Percentiles rank a stretch among this genome's conserved stretches.
Conservation (phyloP, 2,888 invertebrate genomes). For the Venustoraphidia nigricollis region DNA sequence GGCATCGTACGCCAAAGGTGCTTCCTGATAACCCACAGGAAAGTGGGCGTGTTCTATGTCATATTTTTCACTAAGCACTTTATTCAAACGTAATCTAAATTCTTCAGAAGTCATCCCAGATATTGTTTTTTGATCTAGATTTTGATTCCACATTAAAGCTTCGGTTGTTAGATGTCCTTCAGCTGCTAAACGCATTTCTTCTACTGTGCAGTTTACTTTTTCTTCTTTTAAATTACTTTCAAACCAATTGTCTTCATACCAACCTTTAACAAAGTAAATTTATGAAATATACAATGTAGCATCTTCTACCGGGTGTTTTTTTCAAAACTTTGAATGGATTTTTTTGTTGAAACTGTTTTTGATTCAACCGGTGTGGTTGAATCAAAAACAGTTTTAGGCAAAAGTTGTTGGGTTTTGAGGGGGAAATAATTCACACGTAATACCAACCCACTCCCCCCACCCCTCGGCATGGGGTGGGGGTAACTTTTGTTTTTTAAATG, state of each 20-base stretch:
- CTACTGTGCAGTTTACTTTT: slow-evolving; percentile 79
- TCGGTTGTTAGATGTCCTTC: slow-evolving; percentile 98
- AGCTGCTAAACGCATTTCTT: slow-evolving; percentile 87
- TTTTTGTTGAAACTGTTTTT: too few relatives aligned
- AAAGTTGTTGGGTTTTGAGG: too few relatives aligned
- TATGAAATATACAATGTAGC: slow-evolving; percentile 7
- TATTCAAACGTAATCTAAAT: slow-evolving; percentile 74
- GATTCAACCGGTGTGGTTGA: too few relatives aligned
- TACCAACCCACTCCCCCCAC: too few relatives aligned
- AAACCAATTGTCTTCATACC: slow-evolving; percentile 99
- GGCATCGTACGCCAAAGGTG: slow-evolving; percentile 96
- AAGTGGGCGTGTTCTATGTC: slow-evolving; percentile 75
- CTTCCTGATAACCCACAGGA: slow-evolving; percentile 93
- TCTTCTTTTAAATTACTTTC: slow-evolving; percentile 74
- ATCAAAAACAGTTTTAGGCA: too few relatives aligned
- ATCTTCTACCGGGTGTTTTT: too few relatives aligned
- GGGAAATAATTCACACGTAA: too few relatives aligned
- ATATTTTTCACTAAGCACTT: slow-evolving; percentile 64
- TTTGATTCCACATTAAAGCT: slow-evolving; percentile 97
- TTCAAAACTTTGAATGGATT: too few relatives aligned
- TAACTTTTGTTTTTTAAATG: too few relatives aligned
- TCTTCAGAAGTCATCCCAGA: slow-evolving; percentile 92
- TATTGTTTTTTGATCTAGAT: slow-evolving; percentile 75
- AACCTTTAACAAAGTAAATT: slow-evolving; percentile 38
- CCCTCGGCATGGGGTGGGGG: too few relatives aligned